A percentile compares a stretch with the other conserved stretches of the same genome.
phyloP scores from a whole-genome alignment of 37 sponge, comb jelly and placozoan genomes.

The Ephydatia muelleri region DNA sequence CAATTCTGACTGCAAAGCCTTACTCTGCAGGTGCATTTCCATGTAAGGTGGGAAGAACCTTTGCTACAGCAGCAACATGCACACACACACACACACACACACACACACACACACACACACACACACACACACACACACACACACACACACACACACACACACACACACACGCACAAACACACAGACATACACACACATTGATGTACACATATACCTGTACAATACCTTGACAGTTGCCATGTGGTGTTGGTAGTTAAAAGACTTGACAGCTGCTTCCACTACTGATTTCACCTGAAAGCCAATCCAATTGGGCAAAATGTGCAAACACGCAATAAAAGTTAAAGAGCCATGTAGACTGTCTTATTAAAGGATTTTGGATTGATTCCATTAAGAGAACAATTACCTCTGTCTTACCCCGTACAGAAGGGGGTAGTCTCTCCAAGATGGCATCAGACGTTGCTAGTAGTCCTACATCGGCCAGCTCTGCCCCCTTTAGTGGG shows the following conservation, averaged over 20 bases:
- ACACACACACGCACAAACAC: background rate
- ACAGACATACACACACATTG: background rate
- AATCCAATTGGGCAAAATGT: background rate
- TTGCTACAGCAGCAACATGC: background rate
- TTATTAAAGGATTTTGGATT: background rate
- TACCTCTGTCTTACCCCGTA: slow-evolving; percentile 56
- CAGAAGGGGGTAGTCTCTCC: slow-evolving; percentile 31
- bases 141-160: background rate
- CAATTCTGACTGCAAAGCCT: slow-evolving; percentile 37
- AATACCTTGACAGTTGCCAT: slow-evolving; percentile 38
- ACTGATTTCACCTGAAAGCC: slow-evolving; percentile 34
- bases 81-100: background rate
- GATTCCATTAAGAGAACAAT: too few relatives aligned
- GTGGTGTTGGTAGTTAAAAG: slow-evolving; percentile 14
- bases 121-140: background rate
- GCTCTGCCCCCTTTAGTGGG: background rate
- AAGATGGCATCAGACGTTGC: slow-evolving; percentile 14
- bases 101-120: background rate
- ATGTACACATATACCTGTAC: background rate
- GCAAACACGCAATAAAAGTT: too few relatives aligned
- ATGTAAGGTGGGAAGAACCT: too few relatives aligned
- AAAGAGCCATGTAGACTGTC: background rate
- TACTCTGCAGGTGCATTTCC: slow-evolving; percentile 15
- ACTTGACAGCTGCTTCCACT: slow-evolving; percentile 15
- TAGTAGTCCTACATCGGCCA: background rate